Evolutionary conservation across 1,140 invertebrate species (phyloP), one percentile per base, ranked within the genome.

Genomic region (Bemisia tabaci): DNA sequence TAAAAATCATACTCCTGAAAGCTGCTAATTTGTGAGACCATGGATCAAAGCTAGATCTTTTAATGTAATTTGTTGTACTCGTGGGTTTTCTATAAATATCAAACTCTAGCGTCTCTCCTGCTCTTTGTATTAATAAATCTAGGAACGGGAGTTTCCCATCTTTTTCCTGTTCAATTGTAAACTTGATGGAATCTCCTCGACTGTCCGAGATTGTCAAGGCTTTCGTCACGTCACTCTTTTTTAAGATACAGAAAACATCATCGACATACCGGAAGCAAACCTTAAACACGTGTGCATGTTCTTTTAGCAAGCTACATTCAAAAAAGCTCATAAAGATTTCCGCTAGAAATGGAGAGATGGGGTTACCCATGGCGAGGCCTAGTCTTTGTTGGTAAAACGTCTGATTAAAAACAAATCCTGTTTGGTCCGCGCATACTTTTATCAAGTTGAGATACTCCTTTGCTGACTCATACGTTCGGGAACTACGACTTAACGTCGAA

Each of bases 401-500:
- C 21, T 33, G 22, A 27, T 64, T 9, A 26, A 64, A 64, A n/a
- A n/a, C n/a, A n/a, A n/a, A n/a, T n/a, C n/a, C n/a, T n/a, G n/a
- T n/a, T n/a, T n/a, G n/a, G n/a, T n/a, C n/a, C n/a, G n/a, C n/a
- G n/a, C n/a, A n/a, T n/a, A n/a, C n/a, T n/a, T n/a, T n/a, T n/a
- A n/a, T n/a, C n/a, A n/a, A n/a, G n/a, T n/a, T n/a, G n/a, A n/a
- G 24, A 24, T 5, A n/a, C 25, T 24, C 33, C 48, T 24, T 25
- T 65, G 11, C 59, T 22, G 22, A 65, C 25, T 1, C n/a, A 48
- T 12, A 65, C 58, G 24, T 48, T 65, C 12, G 39, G 64, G 22
- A 65, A 65, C 48, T 58, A 65, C 1, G 64, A 27, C 58, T 25
- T 39, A 21, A 65, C 39, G 23, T 65, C 64, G 24, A 65, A 65